Evolutionary conservation across 2,888 invertebrate species (phyloP), one percentile per base, ranked within the genome.

Genomic region (Camponotus fellah): DNA sequence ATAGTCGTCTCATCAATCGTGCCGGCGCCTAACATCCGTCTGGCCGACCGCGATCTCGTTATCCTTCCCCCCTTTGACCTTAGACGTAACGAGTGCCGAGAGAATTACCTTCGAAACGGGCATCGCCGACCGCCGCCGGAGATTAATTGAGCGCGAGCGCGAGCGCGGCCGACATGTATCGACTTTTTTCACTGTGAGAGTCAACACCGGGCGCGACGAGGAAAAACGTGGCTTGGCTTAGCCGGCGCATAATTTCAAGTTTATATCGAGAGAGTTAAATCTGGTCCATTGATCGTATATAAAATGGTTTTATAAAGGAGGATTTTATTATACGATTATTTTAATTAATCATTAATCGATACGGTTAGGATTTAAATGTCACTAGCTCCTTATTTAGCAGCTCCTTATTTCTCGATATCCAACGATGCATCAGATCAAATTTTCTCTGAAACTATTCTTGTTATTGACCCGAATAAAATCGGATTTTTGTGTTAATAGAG

Each of bases 1-100:
- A 89, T 91, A 88, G 89, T 87, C 79, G 85, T 81, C 86, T 86
- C 91, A 91, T 92, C 90, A 89, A 92, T 92, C 87, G 85, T 88
- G 71, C 83, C 64, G 62, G 79, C 68, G 72, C 72, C 86, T 84
- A 66, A 58, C 88, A 77, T 46, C 43, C 56, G 12, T 12, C 60
- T 76, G 43, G 10, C 49, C 40, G 75, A 56, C 40, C 62, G 62
- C 71, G 75, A 65, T 65, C 84, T 83, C 75, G 82, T 87, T 85
- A 85, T 88, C 86, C 86, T 89, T 84, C 81, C 82, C 84, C 85
- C 79, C 84, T 82, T 76, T 75, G 82, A 84, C 88, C 88, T 86
- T 85, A 82, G 84, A 84, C 64, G 82, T 82, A 86, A 84, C 62
- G 58, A 65, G 60, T 43, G 62, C 43, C 40, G 79, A 40, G 81